Base-by-base conservation (phyloP, 2,888 invertebrate genomes). In the Psylliodes chrysocephalus region DNA sequence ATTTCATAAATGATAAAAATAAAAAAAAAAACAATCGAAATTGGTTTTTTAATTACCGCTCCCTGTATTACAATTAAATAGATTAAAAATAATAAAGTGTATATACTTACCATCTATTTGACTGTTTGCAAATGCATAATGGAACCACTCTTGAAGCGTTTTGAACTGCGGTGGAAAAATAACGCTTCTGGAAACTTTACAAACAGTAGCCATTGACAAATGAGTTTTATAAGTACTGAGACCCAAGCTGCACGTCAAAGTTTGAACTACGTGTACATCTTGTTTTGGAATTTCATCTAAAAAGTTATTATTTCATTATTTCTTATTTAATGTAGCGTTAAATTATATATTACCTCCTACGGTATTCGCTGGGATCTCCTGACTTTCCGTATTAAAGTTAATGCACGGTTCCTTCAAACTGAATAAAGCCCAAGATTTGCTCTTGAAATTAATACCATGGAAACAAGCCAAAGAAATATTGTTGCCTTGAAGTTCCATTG, bases 111-210 rank as follows among this genome's bases (percentile, higher is more conserved):
- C 95, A 84, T 96, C 96, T 60, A 96, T 92, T 83, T 96, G 96
- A 81, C 94, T 93, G 74, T 93, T 94, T 15, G 95, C 92, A 84
- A 98, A 97, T 0, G 97, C 95, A 82, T 98, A 98, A 75, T 93
- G 91, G 85, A 98, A 97, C 97, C 98, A 98, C 83, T 98, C 97
- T 76, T 92, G 91, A 38, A 97, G 86, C 33, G 93, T 93, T 82
- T 95, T 93, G 83, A 96, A 96, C 84, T 96, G 96, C 25, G 96
- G 97, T 68, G 96, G 96, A 84, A 97, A 96, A 66, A 96, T 89
- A 66, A 96, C 91, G 71, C 93, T 95, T 52, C 97, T 86, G 54
- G 95, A 93, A 77, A 97, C 91, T 78, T 95, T 90, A 79, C 95
- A 95, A 57, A 98, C 95, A 7, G 95, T 96, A 17, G 94, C 97